Conservation (phyloP, 64 coral and sea anemone genomes). For the Orbicella faveolata region DNA sequence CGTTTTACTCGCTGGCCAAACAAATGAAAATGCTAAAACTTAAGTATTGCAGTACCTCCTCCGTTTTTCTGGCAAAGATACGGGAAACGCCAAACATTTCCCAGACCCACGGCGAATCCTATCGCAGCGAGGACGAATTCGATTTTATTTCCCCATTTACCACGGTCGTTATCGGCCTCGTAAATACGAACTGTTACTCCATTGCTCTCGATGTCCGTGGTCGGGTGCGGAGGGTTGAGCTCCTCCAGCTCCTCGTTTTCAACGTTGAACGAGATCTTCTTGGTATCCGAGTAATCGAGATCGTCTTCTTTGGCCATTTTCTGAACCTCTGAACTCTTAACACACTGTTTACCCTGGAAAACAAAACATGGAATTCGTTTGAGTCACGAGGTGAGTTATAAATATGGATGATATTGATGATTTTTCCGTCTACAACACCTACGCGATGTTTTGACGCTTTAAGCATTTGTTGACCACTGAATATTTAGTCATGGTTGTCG, state of each 20-base stretch:
- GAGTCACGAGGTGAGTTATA: constrained; percentile 13
- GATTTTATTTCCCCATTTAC: constrained; percentile 84
- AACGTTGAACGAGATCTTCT: constrained; percentile 26
- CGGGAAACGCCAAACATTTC: constrained; percentile 92
- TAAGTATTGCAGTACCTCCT: constrained; percentile 44
- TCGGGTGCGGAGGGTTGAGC: constrained; percentile 28
- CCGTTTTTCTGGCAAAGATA: constrained; percentile 87
- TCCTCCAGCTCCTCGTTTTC: constrained; percentile 28
- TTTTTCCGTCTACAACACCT: neutral
- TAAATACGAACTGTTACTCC: constrained; percentile 35
- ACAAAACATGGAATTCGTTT: neutral
- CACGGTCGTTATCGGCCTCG: constrained; percentile 53
- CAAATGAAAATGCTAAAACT: neutral
- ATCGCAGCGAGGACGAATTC: constrained; percentile 84
- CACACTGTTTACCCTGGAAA: constrained; percentile 38
- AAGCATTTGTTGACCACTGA: neutral
- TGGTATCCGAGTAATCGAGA: constrained; percentile 41
- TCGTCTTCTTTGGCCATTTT: constrained; percentile 43
- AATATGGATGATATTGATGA: constrained; percentile 19
- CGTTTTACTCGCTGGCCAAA: neutral
- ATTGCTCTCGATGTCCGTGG: constrained; percentile 42
- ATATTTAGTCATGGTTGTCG: neutral
- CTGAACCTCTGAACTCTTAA: neutral
- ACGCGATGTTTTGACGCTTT: neutral
- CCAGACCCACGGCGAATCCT: constrained; percentile 84